These are phyloP conservation scores for Myopa tessellatipennis DNA, from an alignment of 2,888 invertebrate genomes.

Conservation along the genomic window DNA sequence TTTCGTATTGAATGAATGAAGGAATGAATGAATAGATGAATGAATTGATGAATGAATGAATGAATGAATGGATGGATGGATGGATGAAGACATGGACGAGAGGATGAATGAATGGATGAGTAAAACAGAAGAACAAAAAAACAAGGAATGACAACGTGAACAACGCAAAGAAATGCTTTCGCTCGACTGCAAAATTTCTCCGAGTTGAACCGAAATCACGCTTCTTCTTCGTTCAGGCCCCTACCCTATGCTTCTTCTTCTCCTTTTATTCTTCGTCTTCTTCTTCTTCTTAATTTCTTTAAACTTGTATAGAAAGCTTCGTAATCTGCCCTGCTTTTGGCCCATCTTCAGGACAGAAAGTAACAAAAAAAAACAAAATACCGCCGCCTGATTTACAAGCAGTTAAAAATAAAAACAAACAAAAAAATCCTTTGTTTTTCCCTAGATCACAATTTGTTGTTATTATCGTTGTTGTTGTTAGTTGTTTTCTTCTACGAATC, in stretches of 20 bases:
- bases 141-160: too few relatives aligned
- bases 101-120: background rate
- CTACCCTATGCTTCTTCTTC: background rate
- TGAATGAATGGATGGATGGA: background rate
- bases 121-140: background rate
- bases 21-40: background rate
- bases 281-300: conserved; percentile 5
- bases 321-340: too few relatives aligned
- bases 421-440: too few relatives aligned
- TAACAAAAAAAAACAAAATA: too few relatives aligned
- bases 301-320: background rate
- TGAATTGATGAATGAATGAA: conserved; percentile 33
- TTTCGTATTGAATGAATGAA: conserved; percentile 29
- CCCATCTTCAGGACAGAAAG: too few relatives aligned
- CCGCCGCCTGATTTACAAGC: too few relatives aligned
- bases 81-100: conserved; percentile 10
- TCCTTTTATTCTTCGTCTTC: background rate
- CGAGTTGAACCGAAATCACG: background rate
- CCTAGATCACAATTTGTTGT: background rate
- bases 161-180: conserved; percentile 25
- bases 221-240: background rate
- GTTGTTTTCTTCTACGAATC: background rate
- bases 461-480: background rate
- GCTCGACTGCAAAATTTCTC: background rate
- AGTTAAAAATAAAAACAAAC: too few relatives aligned